Percentiles rank a stretch among this genome's conserved stretches.
phyloP scores from a whole-genome alignment of 2,113 vertebrate genomes.

The Paralichthys olivaceus region DNA sequence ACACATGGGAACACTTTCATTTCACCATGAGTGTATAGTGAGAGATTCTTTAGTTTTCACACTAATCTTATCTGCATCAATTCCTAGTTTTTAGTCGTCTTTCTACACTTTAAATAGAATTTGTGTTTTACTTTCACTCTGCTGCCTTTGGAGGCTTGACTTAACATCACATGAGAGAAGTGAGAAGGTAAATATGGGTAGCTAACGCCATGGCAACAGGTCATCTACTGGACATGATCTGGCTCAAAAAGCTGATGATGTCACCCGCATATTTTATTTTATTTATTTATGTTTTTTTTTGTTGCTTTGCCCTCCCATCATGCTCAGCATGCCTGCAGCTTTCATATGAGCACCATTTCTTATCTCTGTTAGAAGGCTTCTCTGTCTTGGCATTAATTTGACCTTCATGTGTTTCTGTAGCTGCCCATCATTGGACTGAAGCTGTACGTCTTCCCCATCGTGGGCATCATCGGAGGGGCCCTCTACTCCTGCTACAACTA shows the following conservation, averaged over 20 bases:
- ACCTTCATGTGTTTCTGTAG: slow-evolving; percentile 50
- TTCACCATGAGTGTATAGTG: slow-evolving; percentile 46
- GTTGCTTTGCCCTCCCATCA: slow-evolving; percentile 73
- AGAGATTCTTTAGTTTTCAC: slow-evolving; percentile 24
- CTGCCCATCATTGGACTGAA: slow-evolving; percentile 87
- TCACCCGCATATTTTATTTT: slow-evolving; percentile 47
- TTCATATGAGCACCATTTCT: slow-evolving; percentile 25
- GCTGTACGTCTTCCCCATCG: slow-evolving; percentile 87
- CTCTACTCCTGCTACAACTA: slow-evolving; percentile 93
- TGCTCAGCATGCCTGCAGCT: slow-evolving; percentile 75
- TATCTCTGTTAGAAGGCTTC: background rate
- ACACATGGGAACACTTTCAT: slow-evolving; percentile 49
- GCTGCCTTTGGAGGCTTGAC: slow-evolving; percentile 81
- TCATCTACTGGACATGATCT: slow-evolving; percentile 73
- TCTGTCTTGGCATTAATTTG: slow-evolving; percentile 13
- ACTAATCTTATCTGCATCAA: slow-evolving; percentile 14
- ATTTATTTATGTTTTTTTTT: slow-evolving; percentile 7
- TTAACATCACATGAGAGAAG: slow-evolving; percentile 76
- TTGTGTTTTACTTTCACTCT: slow-evolving; percentile 82
- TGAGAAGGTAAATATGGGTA: slow-evolving; percentile 81
- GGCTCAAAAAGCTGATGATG: slow-evolving; percentile 75
- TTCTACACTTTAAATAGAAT: slow-evolving; percentile 74
- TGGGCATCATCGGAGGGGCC: slow-evolving; percentile 89
- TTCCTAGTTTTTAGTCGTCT: slow-evolving; percentile 42
- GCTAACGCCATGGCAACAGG: slow-evolving; percentile 73